Percentiles rank a stretch among this genome's conserved stretches.
Conservation (phyloP, 2,888 invertebrate genomes). For the Asteroscopus sphinx region DNA sequence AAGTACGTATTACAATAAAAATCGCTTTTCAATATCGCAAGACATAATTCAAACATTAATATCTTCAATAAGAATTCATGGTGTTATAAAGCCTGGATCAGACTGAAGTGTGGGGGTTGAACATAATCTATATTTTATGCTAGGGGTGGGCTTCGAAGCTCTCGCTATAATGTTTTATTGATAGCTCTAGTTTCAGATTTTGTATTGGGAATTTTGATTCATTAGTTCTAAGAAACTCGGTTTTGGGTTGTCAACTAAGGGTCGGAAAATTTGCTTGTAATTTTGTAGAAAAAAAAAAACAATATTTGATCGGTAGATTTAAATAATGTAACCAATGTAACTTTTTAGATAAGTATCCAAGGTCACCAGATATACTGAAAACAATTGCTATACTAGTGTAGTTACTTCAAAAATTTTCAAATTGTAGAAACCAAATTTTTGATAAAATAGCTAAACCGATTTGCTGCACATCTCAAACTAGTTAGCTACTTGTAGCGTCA, state of each 20-base stretch:
- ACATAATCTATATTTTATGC: constrained; percentile 70
- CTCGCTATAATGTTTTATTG: constrained; percentile 36
- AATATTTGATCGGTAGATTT: not conserved
- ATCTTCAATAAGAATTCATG: constrained; percentile 71
- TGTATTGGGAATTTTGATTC: constrained; percentile 8
- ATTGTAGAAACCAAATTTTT: too few species aligned
- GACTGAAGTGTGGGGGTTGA: constrained; percentile 48
- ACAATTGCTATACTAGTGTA: too few species aligned
- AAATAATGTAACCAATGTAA: too few species aligned
- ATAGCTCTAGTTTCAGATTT: constrained; percentile 20
- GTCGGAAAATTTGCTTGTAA: not conserved
- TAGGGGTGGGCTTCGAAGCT: constrained; percentile 27
- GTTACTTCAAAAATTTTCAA: too few species aligned
- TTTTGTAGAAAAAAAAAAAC: not conserved
- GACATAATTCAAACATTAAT: constrained; percentile 61
- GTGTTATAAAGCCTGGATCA: constrained; percentile 69
- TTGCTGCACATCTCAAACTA: too few species aligned
- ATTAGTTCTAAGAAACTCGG: too few species aligned
- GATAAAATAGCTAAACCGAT: too few species aligned
- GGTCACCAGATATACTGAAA: too few species aligned
- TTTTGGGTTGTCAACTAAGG: too few species aligned
- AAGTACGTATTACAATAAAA: constrained; percentile 27
- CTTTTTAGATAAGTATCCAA: too few species aligned
- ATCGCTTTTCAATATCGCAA: constrained; percentile 53
- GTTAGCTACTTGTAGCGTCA: too few species aligned